phyloP scores from a whole-genome alignment of 2,113 vertebrate genomes.

The Elaphurus davidianus region DNA sequence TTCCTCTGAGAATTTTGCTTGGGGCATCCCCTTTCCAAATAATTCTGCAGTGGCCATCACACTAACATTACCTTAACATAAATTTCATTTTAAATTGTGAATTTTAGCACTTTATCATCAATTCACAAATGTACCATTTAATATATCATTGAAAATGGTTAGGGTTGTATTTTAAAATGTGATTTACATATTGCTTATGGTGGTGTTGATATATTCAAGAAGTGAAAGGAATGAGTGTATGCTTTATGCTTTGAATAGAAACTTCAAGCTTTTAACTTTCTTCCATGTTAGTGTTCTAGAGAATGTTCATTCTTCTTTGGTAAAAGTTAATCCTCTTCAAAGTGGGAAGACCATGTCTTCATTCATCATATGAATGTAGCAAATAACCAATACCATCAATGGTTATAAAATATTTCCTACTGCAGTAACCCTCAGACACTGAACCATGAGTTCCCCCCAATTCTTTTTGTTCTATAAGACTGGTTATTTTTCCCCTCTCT shows the following conservation, averaged over 20 bases:
- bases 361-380: not conserved
- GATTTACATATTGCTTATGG: not conserved
- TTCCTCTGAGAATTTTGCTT: constrained; percentile 56
- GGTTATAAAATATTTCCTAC: not conserved
- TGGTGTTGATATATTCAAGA: not conserved
- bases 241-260: not conserved
- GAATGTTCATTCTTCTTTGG: not conserved
- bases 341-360: not conserved
- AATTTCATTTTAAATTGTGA: not conserved
- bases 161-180: not conserved
- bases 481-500: not conserved
- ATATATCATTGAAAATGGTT: not conserved
- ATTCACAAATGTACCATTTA: not conserved
- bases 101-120: not conserved
- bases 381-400: not conserved
- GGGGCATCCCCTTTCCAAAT: constrained; percentile 67
- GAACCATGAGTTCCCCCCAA: not conserved
- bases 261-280: not conserved
- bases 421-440: not conserved
- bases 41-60: constrained; percentile 69
- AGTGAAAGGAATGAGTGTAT: not conserved
- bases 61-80: constrained; percentile 59
- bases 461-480: not conserved
- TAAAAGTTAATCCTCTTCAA: not conserved
- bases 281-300: not conserved